These are phyloP conservation scores for Heterodera schachtii DNA, from an alignment of 1,140 invertebrate species.

Conservation along the genomic window DNA sequence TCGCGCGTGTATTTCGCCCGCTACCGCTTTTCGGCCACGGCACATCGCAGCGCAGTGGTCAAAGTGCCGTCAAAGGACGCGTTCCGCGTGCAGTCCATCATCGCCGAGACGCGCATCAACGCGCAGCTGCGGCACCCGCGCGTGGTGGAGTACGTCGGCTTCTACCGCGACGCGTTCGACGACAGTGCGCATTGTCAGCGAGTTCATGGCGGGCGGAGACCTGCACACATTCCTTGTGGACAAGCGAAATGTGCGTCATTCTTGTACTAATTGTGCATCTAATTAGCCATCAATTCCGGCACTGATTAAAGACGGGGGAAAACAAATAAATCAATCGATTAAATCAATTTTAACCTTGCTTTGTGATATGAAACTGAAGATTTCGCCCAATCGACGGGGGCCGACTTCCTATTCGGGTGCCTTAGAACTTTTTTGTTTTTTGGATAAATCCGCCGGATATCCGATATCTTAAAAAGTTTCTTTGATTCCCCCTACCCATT, in stretches of 20 bases:
- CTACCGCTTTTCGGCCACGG: constrained; percentile 11
- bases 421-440: too few relatives aligned
- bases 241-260: constrained; percentile 24
- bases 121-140: constrained; percentile 20
- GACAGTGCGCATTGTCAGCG: constrained; percentile 45
- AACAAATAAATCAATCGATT: too few relatives aligned
- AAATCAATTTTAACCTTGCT: too few relatives aligned
- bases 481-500: background rate
- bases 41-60: background rate
- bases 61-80: constrained; percentile 30
- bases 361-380: too few relatives aligned
- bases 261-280: background rate
- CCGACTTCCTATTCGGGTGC: too few relatives aligned
- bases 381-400: too few relatives aligned
- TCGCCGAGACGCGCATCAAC: constrained; percentile 28
- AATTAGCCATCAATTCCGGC: background rate
- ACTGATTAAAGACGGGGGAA: background rate
- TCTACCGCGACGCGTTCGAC: constrained; percentile 30
- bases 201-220: constrained; percentile 45
- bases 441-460: too few relatives aligned
- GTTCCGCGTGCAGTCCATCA: constrained; percentile 10
- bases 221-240: constrained; percentile 28
- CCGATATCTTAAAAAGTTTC: background rate
- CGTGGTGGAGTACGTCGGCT: constrained; percentile 29
- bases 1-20: constrained; percentile 30